Conservation (phyloP, 2,113 vertebrate genomes). For the Thamnophis sirtalis region DNA sequence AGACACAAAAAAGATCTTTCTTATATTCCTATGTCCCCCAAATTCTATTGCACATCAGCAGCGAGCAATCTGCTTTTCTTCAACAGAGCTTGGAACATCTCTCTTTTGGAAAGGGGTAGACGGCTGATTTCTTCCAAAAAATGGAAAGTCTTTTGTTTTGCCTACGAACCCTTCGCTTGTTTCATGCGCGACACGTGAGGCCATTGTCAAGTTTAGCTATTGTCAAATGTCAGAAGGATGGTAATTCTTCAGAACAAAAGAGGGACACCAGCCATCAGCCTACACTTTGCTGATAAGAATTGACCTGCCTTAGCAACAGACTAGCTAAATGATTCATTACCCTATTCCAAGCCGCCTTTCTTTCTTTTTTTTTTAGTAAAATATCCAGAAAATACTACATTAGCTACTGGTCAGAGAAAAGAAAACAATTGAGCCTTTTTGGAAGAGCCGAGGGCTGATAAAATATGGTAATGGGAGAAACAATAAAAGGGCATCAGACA, state of each 20-base stretch:
- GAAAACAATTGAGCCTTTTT: not conserved
- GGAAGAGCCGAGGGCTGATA: not conserved
- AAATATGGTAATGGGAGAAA: constrained; percentile 25
- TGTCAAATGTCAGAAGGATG: not conserved
- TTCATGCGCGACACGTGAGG: not conserved
- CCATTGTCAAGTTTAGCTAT: not conserved
- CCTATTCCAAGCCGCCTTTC: not conserved
- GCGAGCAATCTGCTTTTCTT: not conserved
- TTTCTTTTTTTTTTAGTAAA: not conserved
- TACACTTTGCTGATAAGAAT: not conserved
- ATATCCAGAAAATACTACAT: not conserved
- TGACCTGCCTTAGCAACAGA: not conserved
- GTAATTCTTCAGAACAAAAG: not conserved
- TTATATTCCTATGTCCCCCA: not conserved
- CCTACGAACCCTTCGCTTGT: not conserved
- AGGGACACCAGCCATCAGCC: not conserved
- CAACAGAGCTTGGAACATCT: not conserved
- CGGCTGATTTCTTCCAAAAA: not conserved
- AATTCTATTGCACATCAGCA: not conserved
- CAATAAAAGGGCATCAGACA: constrained; percentile 43
- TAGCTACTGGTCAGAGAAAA: not conserved
- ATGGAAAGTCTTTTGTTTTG: not conserved
- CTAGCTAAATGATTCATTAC: not conserved
- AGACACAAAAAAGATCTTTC: not conserved
- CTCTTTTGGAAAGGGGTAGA: not conserved